A percentile compares a stretch with the other conserved stretches of the same genome.
These are phyloP conservation scores for Threskiornis aethiopicus DNA, from an alignment of 2,797 vertebrate genomes.

Conservation along the genomic window DNA sequence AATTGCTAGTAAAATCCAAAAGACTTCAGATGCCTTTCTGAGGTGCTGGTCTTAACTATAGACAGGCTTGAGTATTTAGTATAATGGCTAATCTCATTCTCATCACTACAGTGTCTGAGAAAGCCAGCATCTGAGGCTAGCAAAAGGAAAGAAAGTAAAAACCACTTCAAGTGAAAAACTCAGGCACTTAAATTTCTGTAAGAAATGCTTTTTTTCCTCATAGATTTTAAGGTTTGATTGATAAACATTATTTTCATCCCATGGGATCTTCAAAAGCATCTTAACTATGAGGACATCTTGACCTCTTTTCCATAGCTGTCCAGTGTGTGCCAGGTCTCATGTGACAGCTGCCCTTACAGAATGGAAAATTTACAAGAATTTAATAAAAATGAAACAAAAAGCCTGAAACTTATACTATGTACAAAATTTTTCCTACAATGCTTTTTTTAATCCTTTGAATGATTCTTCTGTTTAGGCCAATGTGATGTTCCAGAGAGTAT, in stretches of 20 bases:
- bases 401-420: not conserved
- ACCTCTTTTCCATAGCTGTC: not conserved
- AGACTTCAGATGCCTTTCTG: not conserved
- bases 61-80: not conserved
- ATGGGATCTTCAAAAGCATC: not conserved
- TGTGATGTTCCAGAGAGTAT: not conserved
- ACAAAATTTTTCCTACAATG: not conserved
- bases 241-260: not conserved
- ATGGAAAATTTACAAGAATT: not conserved
- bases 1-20: not conserved
- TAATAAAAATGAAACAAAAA: not conserved
- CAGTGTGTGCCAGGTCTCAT: not conserved
- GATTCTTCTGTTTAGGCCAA: not conserved
- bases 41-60: not conserved
- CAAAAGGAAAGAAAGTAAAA: not conserved
- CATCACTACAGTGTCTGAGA: not conserved
- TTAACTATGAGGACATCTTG: not conserved
- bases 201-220: not conserved
- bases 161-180: not conserved
- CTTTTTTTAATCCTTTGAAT: not conserved
- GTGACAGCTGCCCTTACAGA: not conserved
- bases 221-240: not conserved
- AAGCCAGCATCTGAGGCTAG: not conserved
- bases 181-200: not conserved
- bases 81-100: not conserved